Evolutionary conservation across 92 coral and sea anemone genomes (phyloP).

Genomic region (Plumapathes pennacea): DNA sequence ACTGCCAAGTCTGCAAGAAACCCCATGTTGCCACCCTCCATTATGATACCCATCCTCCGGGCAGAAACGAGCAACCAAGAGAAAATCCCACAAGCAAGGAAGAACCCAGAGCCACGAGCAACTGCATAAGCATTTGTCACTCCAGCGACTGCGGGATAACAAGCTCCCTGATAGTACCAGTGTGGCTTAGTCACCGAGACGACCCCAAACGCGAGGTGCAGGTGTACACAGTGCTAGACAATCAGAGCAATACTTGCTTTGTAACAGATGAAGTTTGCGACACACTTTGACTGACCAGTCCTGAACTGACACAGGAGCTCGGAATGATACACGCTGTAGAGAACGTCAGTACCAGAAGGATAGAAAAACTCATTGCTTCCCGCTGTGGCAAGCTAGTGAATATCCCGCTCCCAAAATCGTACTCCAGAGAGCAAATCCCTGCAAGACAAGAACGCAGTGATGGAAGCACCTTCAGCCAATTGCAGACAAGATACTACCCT

Average conservation of each 20-base stretch:
- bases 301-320: constrained; percentile 22
- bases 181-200: constrained; percentile 43
- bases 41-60: too few species aligned
- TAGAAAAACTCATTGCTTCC: constrained; percentile 39
- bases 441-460: constrained; percentile 23
- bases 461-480: constrained; percentile 43
- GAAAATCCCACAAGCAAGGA: too few species aligned
- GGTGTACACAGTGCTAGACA: constrained; percentile 56
- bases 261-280: constrained; percentile 26
- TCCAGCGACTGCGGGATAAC: constrained; percentile 33
- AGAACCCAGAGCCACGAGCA: constrained; percentile 34
- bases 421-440: constrained; percentile 52
- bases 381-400: constrained; percentile 25
- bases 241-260: constrained; percentile 59
- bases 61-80: too few species aligned
- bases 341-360: constrained; percentile 20
- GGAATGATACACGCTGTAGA: constrained; percentile 51
- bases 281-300: constrained; percentile 32
- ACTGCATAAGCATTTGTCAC: constrained; percentile 52
- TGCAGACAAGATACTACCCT: constrained; percentile 45
- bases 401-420: constrained; percentile 42
- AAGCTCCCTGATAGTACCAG: constrained; percentile 58
- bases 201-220: constrained; percentile 25
- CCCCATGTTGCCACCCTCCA: constrained; percentile 62
- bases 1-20: constrained; percentile 55